A percentile compares a stretch with the other conserved stretches of the same genome.
Evolutionary conservation across 2,797 vertebrate species (phyloP).

Genomic region (Knipowitschia caucasica): DNA sequence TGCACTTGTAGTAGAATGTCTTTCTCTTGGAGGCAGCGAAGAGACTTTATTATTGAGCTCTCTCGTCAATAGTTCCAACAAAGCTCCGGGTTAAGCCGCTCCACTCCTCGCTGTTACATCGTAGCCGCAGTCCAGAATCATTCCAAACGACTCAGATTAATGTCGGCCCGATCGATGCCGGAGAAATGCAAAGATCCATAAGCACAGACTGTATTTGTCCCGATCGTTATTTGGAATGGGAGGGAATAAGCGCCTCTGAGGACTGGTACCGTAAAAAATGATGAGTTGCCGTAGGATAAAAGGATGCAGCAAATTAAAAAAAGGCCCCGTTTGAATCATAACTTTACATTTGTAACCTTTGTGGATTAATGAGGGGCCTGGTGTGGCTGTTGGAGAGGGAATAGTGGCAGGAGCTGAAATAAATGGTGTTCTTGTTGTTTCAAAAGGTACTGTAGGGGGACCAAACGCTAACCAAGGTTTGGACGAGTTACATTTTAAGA

Average conservation of each 20-base stretch:
- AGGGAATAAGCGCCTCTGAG: constrained; percentile 17
- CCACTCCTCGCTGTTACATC: constrained; percentile 1
- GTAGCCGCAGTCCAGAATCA: not conserved
- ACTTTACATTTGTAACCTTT: too few species aligned
- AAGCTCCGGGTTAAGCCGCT: constrained; percentile 11
- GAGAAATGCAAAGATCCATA: constrained; percentile 11
- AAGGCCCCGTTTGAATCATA: too few species aligned
- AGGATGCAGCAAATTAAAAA: constrained; percentile 42
- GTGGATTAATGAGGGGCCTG: too few species aligned
- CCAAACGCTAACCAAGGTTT: too few species aligned
- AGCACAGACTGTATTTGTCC: not conserved
- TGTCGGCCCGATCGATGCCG: constrained; percentile 5
- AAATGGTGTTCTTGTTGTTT: too few species aligned
- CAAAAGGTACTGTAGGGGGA: too few species aligned
- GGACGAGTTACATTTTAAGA: too few species aligned
- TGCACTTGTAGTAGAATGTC: constrained; percentile 11
- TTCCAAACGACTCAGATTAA: not conserved
- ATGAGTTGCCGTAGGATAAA: constrained; percentile 29
- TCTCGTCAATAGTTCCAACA: constrained; percentile 22
- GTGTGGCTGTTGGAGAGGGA: too few species aligned
- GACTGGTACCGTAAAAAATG: constrained; percentile 11
- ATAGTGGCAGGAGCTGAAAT: too few species aligned
- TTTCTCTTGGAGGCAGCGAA: constrained; percentile 25
- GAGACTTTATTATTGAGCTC: constrained; percentile 34
- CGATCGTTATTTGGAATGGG: not conserved